Base-by-base conservation (phyloP, 1,140 invertebrate species). In the Drosophila auraria region DNA sequence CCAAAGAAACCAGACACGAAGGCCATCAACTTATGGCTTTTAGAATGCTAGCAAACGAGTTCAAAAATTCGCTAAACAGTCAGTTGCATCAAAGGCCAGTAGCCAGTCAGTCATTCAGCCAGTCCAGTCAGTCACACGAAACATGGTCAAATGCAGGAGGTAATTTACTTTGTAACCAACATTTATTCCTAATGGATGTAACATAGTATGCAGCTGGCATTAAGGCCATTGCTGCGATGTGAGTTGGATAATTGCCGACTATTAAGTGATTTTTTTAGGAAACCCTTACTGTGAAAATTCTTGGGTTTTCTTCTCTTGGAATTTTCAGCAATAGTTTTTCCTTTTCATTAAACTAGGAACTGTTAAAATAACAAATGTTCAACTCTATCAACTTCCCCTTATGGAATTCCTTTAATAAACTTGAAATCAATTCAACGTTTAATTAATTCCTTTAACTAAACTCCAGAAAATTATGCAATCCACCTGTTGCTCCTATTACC, bases 1-100 rank as follows among this genome's bases (percentile, higher is more conserved):
- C 59, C 54, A 62, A 84, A 84, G 65, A 90, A 90, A 84, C 86
- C 70, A 90, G 86, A 76, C 78, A 82, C 86, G 87, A 90, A 90
- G 86, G 86, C 86, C 86, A 86, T 64, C 86, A 74, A 78, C 82
- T 86, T 81, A 70, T 81, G 58, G 63, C 62, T 78, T 65, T 75
- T 59, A 89, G 86, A 87, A 87, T 84, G 84, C 78, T 68, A 75
- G 54, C 80, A 69, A 87, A 82, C 84, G 78, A 80, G 84, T 89
- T 69, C 73, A 63, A 80, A 80, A 49, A 79, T 79, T 60, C 33
- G 60, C 60, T 72, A 59, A 71, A 62, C 59, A 72, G 56, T 68
- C 65, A 81, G 81, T 81, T 89, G 73, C 78, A 78, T 84, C 81
- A 84, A 84, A 89, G 84, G 81, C 84, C 84, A 87, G 62, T 56